Conservation (phyloP, 1,140 invertebrate genomes). For the Zaprionus gabonicus region DNA sequence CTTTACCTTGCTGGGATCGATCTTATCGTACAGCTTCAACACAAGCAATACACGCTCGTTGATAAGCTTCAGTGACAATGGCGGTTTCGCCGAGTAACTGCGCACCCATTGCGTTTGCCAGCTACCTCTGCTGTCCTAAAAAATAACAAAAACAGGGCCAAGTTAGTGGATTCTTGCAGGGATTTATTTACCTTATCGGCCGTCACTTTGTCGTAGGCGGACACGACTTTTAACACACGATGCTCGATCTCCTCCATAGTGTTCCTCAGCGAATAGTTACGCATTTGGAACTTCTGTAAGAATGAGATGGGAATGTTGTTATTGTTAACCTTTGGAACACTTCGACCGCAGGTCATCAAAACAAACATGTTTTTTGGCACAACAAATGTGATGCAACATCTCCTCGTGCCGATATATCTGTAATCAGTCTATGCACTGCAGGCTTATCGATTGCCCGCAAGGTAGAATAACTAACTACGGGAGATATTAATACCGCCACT, state of each 20-base stretch:
- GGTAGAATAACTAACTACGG: constrained; percentile 2
- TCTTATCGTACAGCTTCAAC: constrained; percentile 98
- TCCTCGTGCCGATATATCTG: background rate
- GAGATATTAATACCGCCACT: background rate
- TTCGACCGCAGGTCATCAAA: constrained; percentile 14
- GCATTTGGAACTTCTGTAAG: constrained; percentile 58
- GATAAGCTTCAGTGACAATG: constrained; percentile 93
- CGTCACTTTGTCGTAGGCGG: constrained; percentile 92
- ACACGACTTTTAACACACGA: constrained; percentile 91
- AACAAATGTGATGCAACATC: constrained; percentile 62
- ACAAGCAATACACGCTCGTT: constrained; percentile 95
- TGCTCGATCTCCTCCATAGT: constrained; percentile 87
- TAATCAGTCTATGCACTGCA: background rate
- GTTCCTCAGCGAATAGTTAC: constrained; percentile 72
- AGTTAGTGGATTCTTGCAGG: constrained; percentile 67
- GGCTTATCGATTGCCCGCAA: constrained; percentile 5
- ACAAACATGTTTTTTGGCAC: constrained; percentile 51
- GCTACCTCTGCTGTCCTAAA: constrained; percentile 70
- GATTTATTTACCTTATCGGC: constrained; percentile 89
- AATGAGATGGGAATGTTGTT: constrained; percentile 2
- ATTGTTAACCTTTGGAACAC: constrained; percentile 8
- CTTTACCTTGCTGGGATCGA: constrained; percentile 95
- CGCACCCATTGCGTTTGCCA: constrained; percentile 83
- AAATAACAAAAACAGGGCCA: constrained; percentile 64
- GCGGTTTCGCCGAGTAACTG: constrained; percentile 89